Base-by-base conservation (phyloP, 2,113 vertebrate species). In the Nothobranchius furzeri region DNA sequence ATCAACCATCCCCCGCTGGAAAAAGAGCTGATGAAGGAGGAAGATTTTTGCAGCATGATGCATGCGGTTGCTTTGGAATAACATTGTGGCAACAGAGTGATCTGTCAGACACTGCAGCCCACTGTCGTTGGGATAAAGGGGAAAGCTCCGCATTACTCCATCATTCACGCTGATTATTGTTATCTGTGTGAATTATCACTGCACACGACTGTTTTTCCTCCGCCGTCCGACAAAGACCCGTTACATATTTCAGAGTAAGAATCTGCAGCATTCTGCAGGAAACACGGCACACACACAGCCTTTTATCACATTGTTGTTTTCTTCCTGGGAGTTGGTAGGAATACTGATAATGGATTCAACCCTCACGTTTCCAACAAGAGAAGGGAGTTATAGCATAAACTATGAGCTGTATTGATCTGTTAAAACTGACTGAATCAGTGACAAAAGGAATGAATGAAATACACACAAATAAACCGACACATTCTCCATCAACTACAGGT, bases 71-170 rank as follows among this genome's bases (percentile, higher is more conserved):
- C 56, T 49, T 24, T 79, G 62, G 62, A 76, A 78, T 62, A 72
- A 63, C 58, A 60, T 53, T 67, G 40, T 20, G 57, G 78, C 47
- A 74, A 79, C 66, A 65, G 60, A 78, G 63, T 72, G 63, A 76
- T 66, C 73, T 82, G 82, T 72, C 73, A 79, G 65, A 73, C 60
- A 67, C 46, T 73, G 77, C 68, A 24, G 52, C 73, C 80, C 59
- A 83, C 79, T 81, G 45, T 81, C 72, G 81, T 75, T 78, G 68
- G 79, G 45, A 79, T 56, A 50, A 75, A 78, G 66, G 76, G 64
- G 76, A 63, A 55, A 68, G 47, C 55, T 70, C 60, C 48, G 64
- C 59, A 43, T 72, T 64, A 60, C 56, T 70, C 58, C 66, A 70
- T 79, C 68, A 68, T 73, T 78, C 70, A 77, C 52, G 42, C 42